Base-by-base conservation (phyloP, 1,140 invertebrate genomes). In the Lerema accius region DNA sequence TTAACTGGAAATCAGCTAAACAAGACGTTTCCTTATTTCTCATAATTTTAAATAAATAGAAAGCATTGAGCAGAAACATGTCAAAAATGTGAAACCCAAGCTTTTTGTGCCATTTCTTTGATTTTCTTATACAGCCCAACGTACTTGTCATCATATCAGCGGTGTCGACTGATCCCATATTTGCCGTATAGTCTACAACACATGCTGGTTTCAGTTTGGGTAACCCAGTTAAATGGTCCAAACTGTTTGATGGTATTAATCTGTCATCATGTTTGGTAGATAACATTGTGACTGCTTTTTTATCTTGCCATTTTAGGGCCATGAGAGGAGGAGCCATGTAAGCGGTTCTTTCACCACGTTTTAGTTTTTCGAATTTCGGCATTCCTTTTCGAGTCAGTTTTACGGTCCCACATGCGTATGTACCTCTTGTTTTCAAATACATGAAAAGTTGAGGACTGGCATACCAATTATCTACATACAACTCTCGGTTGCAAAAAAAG, bases 91-190 rank as follows among this genome's bases (percentile, higher is more conserved):
- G 65, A 13, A 73, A 66, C 0, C 32, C 51, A 14, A 70, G 17
- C 55, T 86, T 90, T 70, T 85, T 82, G 68, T 86, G 75, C 83
- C 84, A 86, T 63, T 84, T 88, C n/a, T 72, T 42, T 10, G 73
- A 67, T 73, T 82, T 86, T 23, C 78, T 63, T 49, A 80, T 65
- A 40, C 69, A 71, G 40, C 69, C 39, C 49, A 84, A 72, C 1
- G 68, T 67, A 17, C 71, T 78, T 10, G 79, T 63, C 40, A 82
- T 61, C 80, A 81, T 79, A 62, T 86, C 80, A 0, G 71, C 64
- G 46, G 67, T 68, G 61, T 89, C 84, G 1, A 90, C 80, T 17
- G 66, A 55, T 16, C 80, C 82, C 80, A 90, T 91, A 62, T 71
- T 79, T 60, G 67, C 48, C 63, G 75, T 81, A 59, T 89, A 90